Conservation (phyloP, 2,113 vertebrate species). For the Oostethus manadensis region DNA sequence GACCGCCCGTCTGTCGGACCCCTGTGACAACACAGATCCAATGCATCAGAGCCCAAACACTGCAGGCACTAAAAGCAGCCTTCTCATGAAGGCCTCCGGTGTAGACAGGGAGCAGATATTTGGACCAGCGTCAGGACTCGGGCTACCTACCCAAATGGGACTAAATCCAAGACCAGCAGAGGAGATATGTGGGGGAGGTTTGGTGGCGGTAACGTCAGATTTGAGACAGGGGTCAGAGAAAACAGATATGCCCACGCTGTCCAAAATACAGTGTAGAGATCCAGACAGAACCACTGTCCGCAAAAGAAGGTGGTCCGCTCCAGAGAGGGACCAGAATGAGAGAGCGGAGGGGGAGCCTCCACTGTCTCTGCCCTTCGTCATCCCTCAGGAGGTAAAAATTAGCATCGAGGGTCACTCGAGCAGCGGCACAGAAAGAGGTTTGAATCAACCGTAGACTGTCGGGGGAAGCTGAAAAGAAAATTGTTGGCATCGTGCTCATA, state of each 20-base stretch:
- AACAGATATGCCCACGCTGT: constrained; percentile 68
- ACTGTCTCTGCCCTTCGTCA: constrained; percentile 91
- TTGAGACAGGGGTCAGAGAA: constrained; percentile 77
- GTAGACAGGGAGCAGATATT: constrained; percentile 63
- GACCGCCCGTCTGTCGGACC: constrained; percentile 42
- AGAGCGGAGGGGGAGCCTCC: constrained; percentile 88
- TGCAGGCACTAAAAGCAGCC: constrained; percentile 70
- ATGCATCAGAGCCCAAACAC: constrained; percentile 38
- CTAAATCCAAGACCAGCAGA: constrained; percentile 32
- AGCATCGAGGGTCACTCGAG: constrained; percentile 98
- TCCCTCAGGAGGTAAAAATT: constrained; percentile 98
- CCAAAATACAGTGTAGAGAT: constrained; percentile 73
- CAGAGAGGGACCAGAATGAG: constrained; percentile 89
- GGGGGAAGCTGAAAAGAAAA: constrained; percentile 28
- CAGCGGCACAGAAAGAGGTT: constrained; percentile 81
- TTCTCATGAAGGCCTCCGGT: constrained; percentile 67
- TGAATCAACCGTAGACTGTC: constrained; percentile 50
- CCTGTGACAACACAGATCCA: constrained; percentile 34
- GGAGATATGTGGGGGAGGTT: constrained; percentile 31
- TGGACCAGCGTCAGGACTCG: constrained; percentile 68
- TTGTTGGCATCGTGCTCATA: constrained; percentile 59
- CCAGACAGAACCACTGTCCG: constrained; percentile 72
- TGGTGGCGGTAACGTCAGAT: constrained; percentile 68
- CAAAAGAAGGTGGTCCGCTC: constrained; percentile 98
- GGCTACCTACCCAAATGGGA: constrained; percentile 49